Conservation (phyloP, 1,140 invertebrate genomes). For the Stegodyphus mimosarum region DNA sequence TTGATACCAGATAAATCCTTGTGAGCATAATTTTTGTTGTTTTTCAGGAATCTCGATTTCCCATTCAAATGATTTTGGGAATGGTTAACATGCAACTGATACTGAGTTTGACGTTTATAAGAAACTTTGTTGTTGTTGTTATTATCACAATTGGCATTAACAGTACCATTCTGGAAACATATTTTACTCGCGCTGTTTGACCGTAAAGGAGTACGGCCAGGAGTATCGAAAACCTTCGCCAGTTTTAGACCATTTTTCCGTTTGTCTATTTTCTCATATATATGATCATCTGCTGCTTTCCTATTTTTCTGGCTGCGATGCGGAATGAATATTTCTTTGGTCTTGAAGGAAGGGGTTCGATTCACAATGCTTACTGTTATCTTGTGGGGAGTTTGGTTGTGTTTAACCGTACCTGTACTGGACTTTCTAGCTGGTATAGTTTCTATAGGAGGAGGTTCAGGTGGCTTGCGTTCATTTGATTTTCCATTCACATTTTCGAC, state of each 20-base stretch:
- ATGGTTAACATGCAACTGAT: conserved; percentile 11
- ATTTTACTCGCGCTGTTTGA: conserved; percentile 47
- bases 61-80: neutral
- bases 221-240: conserved; percentile 40
- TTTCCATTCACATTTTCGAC: neutral
- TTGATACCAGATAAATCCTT: conserved; percentile 72
- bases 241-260: conserved; percentile 37
- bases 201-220: conserved; percentile 12
- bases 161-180: conserved; percentile 13
- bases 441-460: conserved; percentile 88
- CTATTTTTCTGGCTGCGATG: conserved; percentile 39
- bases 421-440: conserved; percentile 76
- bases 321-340: conserved; percentile 46
- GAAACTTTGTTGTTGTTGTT: conserved; percentile 28
- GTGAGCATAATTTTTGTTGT: conserved; percentile 67
- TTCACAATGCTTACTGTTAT: conserved; percentile 55
- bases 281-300: conserved; percentile 45
- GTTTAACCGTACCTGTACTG: conserved; percentile 18
- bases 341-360: conserved; percentile 23
- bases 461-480: conserved; percentile 70
- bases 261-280: conserved; percentile 61
- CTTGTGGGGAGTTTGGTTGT: conserved; percentile 46
- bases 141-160: conserved; percentile 31
- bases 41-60: conserved; percentile 46
- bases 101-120: conserved; percentile 32